Percentiles rank a stretch among this genome's conserved stretches.
Conservation (phyloP, 2,797 vertebrate species). For the Pseudomugil gertrudae region DNA sequence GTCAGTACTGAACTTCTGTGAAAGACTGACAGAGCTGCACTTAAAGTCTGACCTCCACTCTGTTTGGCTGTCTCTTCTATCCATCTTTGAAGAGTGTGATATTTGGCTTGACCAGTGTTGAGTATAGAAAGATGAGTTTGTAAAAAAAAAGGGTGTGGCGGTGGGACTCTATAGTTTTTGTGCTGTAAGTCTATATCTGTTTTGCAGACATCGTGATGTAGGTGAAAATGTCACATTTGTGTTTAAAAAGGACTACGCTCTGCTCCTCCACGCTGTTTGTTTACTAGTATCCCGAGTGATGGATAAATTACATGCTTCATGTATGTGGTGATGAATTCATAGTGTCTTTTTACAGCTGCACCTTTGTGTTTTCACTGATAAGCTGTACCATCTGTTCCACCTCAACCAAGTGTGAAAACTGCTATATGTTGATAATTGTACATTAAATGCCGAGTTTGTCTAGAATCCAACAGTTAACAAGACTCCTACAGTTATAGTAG, state of each 20-base stretch:
- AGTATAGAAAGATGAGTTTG: not conserved
- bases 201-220: not conserved
- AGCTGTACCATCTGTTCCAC: not conserved
- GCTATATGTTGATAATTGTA: slow-evolving; percentile 2
- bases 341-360: not conserved
- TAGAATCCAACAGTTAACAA: not conserved
- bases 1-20: slow-evolving; percentile 27
- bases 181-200: not conserved
- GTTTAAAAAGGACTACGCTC: not conserved
- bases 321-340: slow-evolving; percentile 12
- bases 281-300: slow-evolving; percentile 4
- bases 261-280: not conserved
- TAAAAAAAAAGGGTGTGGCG: not conserved
- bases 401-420: slow-evolving; percentile 6
- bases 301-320: slow-evolving; percentile 14
- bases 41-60: slow-evolving; percentile 37
- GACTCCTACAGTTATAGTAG: no score
- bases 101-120: slow-evolving; percentile 4
- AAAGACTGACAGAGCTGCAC: slow-evolving; percentile 41
- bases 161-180: not conserved
- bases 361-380: slow-evolving; percentile 5
- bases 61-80: slow-evolving; percentile 34
- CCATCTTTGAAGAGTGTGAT: slow-evolving; percentile 17
- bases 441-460: slow-evolving; percentile 8
- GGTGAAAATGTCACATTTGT: not conserved